Percentiles rank a stretch among this genome's conserved stretches.
Conservation (phyloP, 2,888 invertebrate genomes). For the Yponomeuta plumbellus region DNA sequence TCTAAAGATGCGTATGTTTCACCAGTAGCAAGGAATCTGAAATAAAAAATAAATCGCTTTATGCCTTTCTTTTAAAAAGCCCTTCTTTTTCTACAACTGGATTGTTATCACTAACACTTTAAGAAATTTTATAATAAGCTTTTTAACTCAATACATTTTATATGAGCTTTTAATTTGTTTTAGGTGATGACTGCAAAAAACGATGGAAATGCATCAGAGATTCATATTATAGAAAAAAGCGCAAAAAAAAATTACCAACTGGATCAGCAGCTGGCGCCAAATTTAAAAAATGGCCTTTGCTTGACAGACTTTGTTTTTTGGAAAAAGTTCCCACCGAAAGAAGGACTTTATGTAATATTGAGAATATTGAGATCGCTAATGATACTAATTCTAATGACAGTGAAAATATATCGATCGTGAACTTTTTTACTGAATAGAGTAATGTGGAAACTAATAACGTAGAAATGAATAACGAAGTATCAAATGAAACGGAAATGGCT, state of each 20-base stretch:
- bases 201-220: conserved; percentile 25
- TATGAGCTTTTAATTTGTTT: conserved; percentile 20
- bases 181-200: conserved; percentile 22
- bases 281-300: conserved; percentile 22
- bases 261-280: conserved; percentile 28
- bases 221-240: conserved; percentile 27
- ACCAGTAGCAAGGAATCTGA: conserved; percentile 20
- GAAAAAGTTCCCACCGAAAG: conserved; percentile 20
- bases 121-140: conserved; percentile 15
- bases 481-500: conserved; percentile 13
- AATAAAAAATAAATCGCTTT: conserved; percentile 18
- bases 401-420: conserved; percentile 6
- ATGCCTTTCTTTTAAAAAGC: conserved; percentile 14
- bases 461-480: conserved; percentile 17
- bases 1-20: conserved; percentile 11
- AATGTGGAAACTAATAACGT: conserved; percentile 16
- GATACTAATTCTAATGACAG: conserved; percentile 12
- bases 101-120: background rate
- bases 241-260: conserved; percentile 29
- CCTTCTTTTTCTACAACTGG: conserved; percentile 5
- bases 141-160: conserved; percentile 18
- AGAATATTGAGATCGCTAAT: conserved; percentile 15
- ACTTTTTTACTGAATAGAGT: conserved; percentile 16
- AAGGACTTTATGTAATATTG: background rate
- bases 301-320: conserved; percentile 19